Evolutionary conservation across 2,888 invertebrate genomes (phyloP), one percentile per base, ranked within the genome.

Genomic region (Drosophila dives): DNA sequence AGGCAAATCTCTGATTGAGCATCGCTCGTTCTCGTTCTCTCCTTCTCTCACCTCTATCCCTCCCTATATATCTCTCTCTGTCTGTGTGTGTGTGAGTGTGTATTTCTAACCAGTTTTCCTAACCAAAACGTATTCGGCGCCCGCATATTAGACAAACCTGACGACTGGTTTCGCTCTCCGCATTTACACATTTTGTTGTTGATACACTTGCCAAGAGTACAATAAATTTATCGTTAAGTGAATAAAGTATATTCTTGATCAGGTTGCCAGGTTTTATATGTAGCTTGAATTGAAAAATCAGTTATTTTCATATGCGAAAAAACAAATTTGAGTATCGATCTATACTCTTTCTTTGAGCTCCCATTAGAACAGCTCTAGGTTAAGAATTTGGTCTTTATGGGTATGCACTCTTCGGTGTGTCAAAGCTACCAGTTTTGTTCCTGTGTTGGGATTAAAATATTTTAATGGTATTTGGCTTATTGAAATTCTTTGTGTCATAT

Each of bases 91-190:
- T 62, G 75, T 82, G 49, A 64, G 40, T 73, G 58, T 62, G 74
- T 82, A 63, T 84, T 79, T 72, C 77, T 72, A 86, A 86, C 86
- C 86, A 81, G 86, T 86, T 86, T 85, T 59, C 58, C 69, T 67
- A 69, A 73, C 56, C 72, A 56, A 65, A 56, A 56, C 38, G 51
- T 48, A 42, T 64, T 48, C 54, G 55, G 67, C 54, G 63, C 70
- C 74, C 74, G 62, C 70, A 77, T 80, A 85, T 85, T 89, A 85
- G 88, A 87, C 68, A 85, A 77, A 89, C 63, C 81, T 68, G 64
- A 29, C 70, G 73, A 77, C 88, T 85, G 90, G 90, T 89, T 85
- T 89, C 68, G 68, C 68, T 69, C 68, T 56, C 64, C 70, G 63
- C 79, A 70, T 81, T 81, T 82, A 86, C 85, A 84, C 75, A 84